These are phyloP conservation scores for Pyrocephalus nanus DNA, from an alignment of 2,797 vertebrate genomes.

Conservation along the genomic window DNA sequence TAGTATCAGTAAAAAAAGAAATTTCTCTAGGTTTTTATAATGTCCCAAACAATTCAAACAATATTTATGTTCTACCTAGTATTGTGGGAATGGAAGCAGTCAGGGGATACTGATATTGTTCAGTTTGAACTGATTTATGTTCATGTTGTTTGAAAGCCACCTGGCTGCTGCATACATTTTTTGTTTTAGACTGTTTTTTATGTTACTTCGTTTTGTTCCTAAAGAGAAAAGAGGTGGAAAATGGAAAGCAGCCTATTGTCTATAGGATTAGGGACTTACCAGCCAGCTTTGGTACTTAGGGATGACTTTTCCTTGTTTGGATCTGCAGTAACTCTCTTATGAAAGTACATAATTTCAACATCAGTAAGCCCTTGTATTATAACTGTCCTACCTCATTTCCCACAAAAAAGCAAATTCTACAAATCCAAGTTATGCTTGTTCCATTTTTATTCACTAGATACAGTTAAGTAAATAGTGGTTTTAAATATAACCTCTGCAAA, in stretches of 20 bases:
- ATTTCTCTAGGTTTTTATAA: neutral
- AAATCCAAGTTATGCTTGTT: neutral
- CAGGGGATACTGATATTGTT: neutral
- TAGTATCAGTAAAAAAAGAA: neutral
- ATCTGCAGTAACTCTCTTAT: neutral
- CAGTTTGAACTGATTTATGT: neutral
- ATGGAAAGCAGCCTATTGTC: neutral
- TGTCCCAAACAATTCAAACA: neutral
- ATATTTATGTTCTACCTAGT: neutral
- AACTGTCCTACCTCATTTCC: neutral
- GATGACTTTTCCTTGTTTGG: neutral
- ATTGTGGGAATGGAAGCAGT: neutral
- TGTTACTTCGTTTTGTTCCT: neutral
- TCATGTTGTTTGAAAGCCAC: neutral
- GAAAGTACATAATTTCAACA: neutral
- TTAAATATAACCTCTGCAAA: neutral
- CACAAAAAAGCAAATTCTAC: neutral
- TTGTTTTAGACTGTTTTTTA: neutral
- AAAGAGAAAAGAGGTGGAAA: neutral
- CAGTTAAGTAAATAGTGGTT: neutral
- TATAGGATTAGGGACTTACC: neutral
- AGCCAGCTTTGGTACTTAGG: neutral
- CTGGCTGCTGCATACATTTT: neutral
- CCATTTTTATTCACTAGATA: neutral
- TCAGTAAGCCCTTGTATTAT: neutral